Conservation (phyloP, 2,797 vertebrate species). For the Morelia viridis region DNA sequence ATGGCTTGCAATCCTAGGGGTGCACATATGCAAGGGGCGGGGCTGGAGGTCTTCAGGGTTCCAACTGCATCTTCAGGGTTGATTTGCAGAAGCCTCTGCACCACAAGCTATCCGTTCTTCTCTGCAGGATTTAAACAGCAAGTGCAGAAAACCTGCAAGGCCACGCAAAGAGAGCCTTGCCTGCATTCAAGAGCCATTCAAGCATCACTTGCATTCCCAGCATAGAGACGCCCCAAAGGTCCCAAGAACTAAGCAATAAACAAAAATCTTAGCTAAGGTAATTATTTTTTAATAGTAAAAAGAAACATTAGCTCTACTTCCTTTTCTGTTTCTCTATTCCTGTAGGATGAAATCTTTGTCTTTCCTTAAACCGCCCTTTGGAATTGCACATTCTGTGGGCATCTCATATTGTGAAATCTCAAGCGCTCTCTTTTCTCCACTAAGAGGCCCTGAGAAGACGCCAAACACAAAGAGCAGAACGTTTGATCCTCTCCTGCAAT, state of each 20-base stretch:
- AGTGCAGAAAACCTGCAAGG: background rate
- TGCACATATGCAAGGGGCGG: too few species aligned
- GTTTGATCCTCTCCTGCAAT: background rate
- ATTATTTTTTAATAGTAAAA: background rate
- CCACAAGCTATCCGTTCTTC: rapidly evolving
- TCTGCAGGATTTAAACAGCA: background rate
- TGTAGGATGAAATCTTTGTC: background rate
- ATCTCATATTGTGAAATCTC: background rate
- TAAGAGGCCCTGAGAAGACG: background rate
- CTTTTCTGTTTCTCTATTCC: background rate
- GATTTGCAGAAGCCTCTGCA: background rate
- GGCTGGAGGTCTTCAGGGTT: background rate
- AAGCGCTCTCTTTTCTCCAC: background rate
- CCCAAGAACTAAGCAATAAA: background rate
- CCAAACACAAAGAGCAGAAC: background rate
- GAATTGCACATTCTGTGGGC: background rate
- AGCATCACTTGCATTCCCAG: background rate
- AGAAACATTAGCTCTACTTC: background rate
- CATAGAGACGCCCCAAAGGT: background rate
- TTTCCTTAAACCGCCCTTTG: background rate
- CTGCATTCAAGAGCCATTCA: background rate
- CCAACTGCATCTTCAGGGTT: background rate
- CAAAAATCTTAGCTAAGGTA: background rate
- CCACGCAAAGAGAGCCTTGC: rapidly evolving
- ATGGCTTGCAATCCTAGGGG: background rate